Evolutionary conservation across 2,113 vertebrate genomes (phyloP).

Genomic region (Lepus timidus): DNA sequence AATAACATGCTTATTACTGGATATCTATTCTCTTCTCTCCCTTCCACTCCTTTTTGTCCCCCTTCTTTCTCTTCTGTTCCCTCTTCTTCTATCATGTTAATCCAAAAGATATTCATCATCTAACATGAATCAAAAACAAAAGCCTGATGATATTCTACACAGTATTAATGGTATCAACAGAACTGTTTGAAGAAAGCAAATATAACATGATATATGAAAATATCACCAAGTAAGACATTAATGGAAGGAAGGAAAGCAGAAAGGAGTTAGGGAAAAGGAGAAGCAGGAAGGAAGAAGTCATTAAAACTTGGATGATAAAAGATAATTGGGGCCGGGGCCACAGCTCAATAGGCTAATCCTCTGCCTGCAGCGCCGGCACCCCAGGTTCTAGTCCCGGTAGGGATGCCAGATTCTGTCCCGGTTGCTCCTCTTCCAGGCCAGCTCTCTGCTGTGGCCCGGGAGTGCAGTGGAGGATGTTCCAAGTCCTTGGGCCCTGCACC

Average conservation of each 20-base stretch:
- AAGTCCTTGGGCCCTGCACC: no score
- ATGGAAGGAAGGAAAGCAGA: accelerated
- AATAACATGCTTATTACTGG: background rate
- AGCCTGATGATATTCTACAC: background rate
- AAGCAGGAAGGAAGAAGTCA: background rate
- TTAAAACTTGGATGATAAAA: background rate
- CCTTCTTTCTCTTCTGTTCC: background rate
- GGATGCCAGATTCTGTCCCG: no score
- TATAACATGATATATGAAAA: background rate
- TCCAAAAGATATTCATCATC: background rate
- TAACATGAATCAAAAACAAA: background rate
- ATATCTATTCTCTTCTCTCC: background rate
- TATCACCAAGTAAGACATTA: background rate
- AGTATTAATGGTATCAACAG: background rate
- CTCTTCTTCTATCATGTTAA: background rate
- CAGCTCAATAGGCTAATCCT: no score
- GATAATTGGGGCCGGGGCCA: background rate
- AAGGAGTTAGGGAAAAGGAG: no score
- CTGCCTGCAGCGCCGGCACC: no score
- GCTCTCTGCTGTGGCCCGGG: no score
- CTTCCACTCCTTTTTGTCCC: background rate
- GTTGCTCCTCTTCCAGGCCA: no score
- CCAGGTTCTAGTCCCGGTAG: no score
- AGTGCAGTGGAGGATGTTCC: no score
- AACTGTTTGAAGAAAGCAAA: background rate